phyloP scores from a whole-genome alignment of 2,888 invertebrate species.

The Trypoxylon attenuatum region DNA sequence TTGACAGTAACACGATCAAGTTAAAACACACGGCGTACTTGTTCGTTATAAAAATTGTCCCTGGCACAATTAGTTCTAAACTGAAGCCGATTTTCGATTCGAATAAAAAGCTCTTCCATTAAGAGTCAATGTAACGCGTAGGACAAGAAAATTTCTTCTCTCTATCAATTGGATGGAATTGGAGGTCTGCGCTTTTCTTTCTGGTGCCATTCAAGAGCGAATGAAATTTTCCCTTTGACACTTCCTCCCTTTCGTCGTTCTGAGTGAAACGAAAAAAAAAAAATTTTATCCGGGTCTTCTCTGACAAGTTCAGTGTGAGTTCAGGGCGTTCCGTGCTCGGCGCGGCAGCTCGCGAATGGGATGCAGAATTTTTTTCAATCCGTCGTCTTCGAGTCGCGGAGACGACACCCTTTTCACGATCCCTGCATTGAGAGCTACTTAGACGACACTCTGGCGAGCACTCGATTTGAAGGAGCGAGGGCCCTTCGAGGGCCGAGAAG shows the following conservation, averaged over 20 bases:
- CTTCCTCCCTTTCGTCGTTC: not conserved
- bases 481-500: not conserved
- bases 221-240: slow-evolving; percentile 17
- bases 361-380: slow-evolving; percentile 9
- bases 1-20: too few relatives aligned
- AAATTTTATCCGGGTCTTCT: not conserved
- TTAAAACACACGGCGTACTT: too few relatives aligned
- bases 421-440: slow-evolving; percentile 12
- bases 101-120: not conserved
- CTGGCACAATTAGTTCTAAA: too few relatives aligned
- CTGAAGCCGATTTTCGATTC: too few relatives aligned
- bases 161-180: not conserved
- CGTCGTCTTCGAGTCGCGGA: not conserved
- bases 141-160: not conserved
- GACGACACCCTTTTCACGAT: slow-evolving; percentile 10
- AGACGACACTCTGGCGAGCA: not conserved
- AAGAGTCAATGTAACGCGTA: not conserved
- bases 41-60: too few relatives aligned
- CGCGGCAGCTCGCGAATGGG: not conserved
- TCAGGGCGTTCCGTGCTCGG: too few relatives aligned
- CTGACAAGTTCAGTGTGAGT: not conserved
- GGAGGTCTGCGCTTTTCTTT: not conserved
- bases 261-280: not conserved
- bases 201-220: not conserved
- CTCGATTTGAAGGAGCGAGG: not conserved